A percentile compares a stretch with the other conserved stretches of the same genome.
These are phyloP conservation scores for Mizuhopecten yessoensis DNA, from an alignment of 1,140 invertebrate genomes.

Conservation along the genomic window DNA sequence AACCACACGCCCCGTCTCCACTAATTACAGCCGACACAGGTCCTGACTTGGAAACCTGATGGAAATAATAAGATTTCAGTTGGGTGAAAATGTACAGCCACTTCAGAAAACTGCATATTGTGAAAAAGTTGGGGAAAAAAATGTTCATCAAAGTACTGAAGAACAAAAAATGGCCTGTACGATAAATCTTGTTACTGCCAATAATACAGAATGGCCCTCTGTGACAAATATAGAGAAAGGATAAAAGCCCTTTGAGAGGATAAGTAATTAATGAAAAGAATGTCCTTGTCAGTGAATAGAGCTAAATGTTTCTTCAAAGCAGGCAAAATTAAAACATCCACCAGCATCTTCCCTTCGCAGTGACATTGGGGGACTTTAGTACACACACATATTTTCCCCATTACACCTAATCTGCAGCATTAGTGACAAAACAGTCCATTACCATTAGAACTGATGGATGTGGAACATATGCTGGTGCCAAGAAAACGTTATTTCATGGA, in stretches of 20 bases:
- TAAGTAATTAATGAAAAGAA: background rate
- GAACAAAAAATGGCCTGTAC: background rate
- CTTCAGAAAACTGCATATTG: background rate
- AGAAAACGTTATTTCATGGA: background rate
- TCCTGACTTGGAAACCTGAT: background rate
- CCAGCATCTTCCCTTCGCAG: background rate
- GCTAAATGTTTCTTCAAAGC: conserved; percentile 14
- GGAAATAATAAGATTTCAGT: background rate
- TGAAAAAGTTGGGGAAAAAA: background rate
- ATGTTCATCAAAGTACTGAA: too few relatives aligned
- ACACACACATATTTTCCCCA: conserved; percentile 26
- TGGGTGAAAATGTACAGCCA: background rate
- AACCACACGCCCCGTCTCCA: background rate
- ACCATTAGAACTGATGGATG: background rate
- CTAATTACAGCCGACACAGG: conserved; percentile 18
- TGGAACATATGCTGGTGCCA: conserved; percentile 6
- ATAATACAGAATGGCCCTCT: background rate
- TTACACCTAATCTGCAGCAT: conserved; percentile 14
- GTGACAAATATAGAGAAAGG: background rate
- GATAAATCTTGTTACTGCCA: background rate
- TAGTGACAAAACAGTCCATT: conserved; percentile 38
- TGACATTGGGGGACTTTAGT: background rate
- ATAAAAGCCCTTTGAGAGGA: background rate
- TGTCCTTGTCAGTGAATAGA: conserved; percentile 18
- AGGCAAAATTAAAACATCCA: background rate